These are phyloP conservation scores for Hylaeus volcanicus DNA, from an alignment of 1,140 invertebrate species.

Conservation along the genomic window DNA sequence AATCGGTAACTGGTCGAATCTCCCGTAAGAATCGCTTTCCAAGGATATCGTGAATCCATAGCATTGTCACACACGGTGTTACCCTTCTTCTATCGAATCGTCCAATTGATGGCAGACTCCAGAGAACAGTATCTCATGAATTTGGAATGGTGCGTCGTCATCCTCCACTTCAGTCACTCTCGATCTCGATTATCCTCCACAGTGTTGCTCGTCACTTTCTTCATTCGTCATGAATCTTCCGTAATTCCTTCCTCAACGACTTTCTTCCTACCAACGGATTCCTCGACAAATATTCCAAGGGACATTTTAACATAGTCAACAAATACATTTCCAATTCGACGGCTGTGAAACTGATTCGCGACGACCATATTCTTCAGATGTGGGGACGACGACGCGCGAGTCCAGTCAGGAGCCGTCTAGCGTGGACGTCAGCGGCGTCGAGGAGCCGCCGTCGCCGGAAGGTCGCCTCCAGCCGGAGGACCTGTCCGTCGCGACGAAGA, in stretches of 20 bases:
- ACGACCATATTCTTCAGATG: slow-evolving; percentile 66
- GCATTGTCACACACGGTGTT: neutral
- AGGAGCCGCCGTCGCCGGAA: slow-evolving; percentile 68
- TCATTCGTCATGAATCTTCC: too few species aligned
- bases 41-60: slow-evolving; percentile 14
- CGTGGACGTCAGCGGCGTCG: slow-evolving; percentile 46
- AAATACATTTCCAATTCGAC: neutral
- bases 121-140: neutral
- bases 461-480: slow-evolving; percentile 73
- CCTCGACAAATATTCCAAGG: too few species aligned
- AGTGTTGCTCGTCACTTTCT: too few species aligned
- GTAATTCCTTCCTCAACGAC: too few species aligned
- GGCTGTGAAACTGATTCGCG: neutral
- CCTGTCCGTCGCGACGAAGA: slow-evolving; percentile 68
- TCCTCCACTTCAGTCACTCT: neutral
- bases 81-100: too few species aligned
- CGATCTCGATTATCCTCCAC: neutral
- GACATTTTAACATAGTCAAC: too few species aligned
- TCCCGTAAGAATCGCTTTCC: neutral
- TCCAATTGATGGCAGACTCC: neutral
- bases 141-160: neutral
- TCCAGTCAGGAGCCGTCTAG: slow-evolving; percentile 46
- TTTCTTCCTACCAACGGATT: too few species aligned
- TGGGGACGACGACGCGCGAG: slow-evolving; percentile 51
- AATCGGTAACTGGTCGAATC: slow-evolving; percentile 15